Base-by-base conservation (phyloP, 2,888 invertebrate species). In the Hylaea fasciaria region DNA sequence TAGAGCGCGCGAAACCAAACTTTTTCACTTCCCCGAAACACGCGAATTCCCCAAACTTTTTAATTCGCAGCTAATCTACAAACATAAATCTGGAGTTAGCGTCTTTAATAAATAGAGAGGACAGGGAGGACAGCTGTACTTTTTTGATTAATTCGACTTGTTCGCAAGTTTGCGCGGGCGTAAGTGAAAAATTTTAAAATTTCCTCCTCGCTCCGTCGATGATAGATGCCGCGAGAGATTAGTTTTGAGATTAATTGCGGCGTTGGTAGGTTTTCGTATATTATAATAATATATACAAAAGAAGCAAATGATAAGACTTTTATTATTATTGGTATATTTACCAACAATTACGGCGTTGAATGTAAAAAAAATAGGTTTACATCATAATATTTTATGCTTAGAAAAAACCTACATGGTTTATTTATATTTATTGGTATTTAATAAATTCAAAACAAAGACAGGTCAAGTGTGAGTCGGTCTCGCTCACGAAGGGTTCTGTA, bases 61-160 rank as follows among this genome's bases (percentile, higher is more conserved):
- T 80, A 80, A 80, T 78, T 78, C 73, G 62, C 66, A 61, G 73
- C 75, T 79, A 79, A 80, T 80, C 80, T 79, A 61, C 69, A 66
- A 57, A 73, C 79, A 78, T 80, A 79, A 80, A 78, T 80, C 76
- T 76, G 70, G 62, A 73, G 77, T 77, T 76, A 72, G 72, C 74
- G 76, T 78, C 74, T 78, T 77, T 70, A 68, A 70, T 70, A 70
- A 69, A 69, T 67, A 70, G 65, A 65, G 63, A 63, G 69, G 66
- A 69, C 68, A 68, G 68, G n/a, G 63, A 63, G 69, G 66, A 69
- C 68, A 68, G 68, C 53, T 60, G 63, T 62, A 66, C 58, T 41
- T 66, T 65, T 65, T 65, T 72, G 71, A 72, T 72, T 72, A 69
- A 72, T 72, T 57, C 56, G 71, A 72, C 57, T 72, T 72, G 71